phyloP scores from a whole-genome alignment of 2,797 vertebrate genomes.

The Micromesistius poutassou region DNA sequence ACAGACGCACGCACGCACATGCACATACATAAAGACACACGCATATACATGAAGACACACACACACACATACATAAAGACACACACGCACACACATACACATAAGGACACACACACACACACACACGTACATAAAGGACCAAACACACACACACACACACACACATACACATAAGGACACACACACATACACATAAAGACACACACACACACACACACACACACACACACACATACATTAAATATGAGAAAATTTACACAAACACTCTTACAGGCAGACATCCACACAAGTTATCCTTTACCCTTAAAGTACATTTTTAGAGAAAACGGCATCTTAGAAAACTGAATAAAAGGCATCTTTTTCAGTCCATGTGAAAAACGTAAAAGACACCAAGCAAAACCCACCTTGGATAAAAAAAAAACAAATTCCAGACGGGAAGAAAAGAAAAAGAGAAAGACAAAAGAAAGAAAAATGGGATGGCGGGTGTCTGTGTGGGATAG shows the following conservation, averaged over 20 bases:
- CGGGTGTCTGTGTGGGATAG: not conserved
- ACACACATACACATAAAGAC: not conserved
- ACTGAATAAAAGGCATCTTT: not conserved
- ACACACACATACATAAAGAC: not conserved
- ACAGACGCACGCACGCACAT: not conserved
- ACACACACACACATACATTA: too few species aligned
- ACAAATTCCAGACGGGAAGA: not conserved
- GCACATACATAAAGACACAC: not conserved
- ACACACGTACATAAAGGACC: too few species aligned
- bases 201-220: too few species aligned
- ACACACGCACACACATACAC: not conserved
- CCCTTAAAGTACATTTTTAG: not conserved
- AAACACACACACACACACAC: not conserved
- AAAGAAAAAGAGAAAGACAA: not conserved
- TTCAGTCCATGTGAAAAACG: not conserved
- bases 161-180: not conserved
- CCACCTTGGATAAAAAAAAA: constrained; percentile 1
- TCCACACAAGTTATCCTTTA: not conserved
- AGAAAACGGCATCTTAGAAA: not conserved
- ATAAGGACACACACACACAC: not conserved
- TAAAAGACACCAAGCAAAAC: not conserved
- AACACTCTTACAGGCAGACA: too few species aligned
- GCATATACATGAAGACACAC: not conserved
- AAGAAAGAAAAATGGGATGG: not conserved
- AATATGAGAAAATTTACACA: too few species aligned